Conservation (phyloP, 2,797 vertebrate species). For the Mormyrops attenuatus region DNA sequence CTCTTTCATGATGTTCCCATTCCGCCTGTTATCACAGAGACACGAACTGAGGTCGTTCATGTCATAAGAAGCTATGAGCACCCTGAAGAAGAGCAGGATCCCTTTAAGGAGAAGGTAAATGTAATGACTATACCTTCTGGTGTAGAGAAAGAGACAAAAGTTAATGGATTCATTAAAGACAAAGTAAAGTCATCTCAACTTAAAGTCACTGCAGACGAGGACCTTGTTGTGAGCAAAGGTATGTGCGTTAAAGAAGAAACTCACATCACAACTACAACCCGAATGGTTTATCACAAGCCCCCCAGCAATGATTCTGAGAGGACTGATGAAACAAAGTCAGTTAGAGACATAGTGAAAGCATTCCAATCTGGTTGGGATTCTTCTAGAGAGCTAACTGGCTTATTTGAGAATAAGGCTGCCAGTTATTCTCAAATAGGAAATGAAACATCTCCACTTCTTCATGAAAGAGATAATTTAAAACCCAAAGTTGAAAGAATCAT, state of each 20-base stretch:
- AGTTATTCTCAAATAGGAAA: conserved; percentile 84
- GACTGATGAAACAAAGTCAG: conserved; percentile 94
- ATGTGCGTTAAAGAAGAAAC: conserved; percentile 97
- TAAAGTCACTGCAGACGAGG: conserved; percentile 79
- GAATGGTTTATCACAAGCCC: conserved; percentile 94
- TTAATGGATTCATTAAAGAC: conserved; percentile 69
- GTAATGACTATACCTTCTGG: conserved; percentile 59
- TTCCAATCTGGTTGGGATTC: conserved; percentile 97
- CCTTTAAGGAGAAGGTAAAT: conserved; percentile 68
- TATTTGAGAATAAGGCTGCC: conserved; percentile 92
- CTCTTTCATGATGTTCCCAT: conserved; percentile 93
- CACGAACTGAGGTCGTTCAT: conserved; percentile 87
- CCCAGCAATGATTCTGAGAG: conserved; percentile 81
- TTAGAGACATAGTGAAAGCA: conserved; percentile 98
- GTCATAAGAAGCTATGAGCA: conserved; percentile 88
- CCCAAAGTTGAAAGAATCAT: conserved; percentile 98
- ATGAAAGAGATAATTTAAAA: conserved; percentile 94
- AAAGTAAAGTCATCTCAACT: conserved; percentile 81
- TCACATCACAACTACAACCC: conserved; percentile 91
- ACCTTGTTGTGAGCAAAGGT: conserved; percentile 78
- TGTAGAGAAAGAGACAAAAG: conserved; percentile 71
- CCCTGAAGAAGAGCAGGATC: conserved; percentile 69
- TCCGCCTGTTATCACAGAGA: conserved; percentile 91
- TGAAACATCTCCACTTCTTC: conserved; percentile 79
- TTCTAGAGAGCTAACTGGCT: conserved; percentile 91